Evolutionary conservation across 2,113 vertebrate species (phyloP).

Genomic region (Fukomys damarensis): DNA sequence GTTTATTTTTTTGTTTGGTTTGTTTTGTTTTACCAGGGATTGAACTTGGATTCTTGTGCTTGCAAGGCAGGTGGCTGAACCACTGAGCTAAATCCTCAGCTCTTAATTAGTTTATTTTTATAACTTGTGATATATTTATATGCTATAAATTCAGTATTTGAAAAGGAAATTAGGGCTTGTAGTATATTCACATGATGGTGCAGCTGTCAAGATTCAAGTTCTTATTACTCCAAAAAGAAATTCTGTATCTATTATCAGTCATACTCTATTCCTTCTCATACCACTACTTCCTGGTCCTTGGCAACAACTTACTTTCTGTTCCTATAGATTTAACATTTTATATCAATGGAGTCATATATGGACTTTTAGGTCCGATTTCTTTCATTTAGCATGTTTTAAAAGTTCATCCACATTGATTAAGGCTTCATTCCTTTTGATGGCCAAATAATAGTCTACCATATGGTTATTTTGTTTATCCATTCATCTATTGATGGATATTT

Average conservation of each 20-base stretch:
- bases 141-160: neutral
- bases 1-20: neutral
- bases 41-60: too few relatives aligned
- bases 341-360: neutral
- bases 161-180: neutral
- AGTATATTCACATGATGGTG: neutral
- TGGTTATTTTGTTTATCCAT: neutral
- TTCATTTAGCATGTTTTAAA: slow-evolving; percentile 38
- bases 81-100: too few relatives aligned
- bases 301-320: neutral
- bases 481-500: neutral
- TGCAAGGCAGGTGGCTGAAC: too few relatives aligned
- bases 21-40: too few relatives aligned
- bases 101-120: neutral
- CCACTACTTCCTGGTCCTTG: neutral
- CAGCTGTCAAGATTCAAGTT: slow-evolving; percentile 27
- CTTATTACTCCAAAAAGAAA: neutral
- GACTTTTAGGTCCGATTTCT: neutral
- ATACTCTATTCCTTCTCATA: neutral
- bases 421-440: neutral
- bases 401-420: neutral
- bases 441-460: neutral
- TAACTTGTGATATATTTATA: neutral
- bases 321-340: neutral
- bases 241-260: neutral